A percentile compares a stretch with the other conserved stretches of the same genome.
Evolutionary conservation across 2,113 vertebrate genomes (phyloP).

Genomic region (Actenoides lindsayi): DNA sequence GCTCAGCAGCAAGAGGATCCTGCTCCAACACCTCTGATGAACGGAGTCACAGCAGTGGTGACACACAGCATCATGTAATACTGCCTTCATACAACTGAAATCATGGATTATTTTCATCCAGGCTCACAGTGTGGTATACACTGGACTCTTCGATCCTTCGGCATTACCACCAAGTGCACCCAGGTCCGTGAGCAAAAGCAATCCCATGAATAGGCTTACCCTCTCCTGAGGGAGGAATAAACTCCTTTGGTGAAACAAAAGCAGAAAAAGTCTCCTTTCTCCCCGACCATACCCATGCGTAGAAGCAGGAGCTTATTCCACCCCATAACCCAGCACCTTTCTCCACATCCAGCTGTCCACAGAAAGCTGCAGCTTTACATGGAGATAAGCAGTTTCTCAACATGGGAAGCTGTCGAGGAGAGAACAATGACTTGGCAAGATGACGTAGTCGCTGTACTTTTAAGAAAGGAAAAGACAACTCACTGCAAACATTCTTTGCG

Average conservation of each 20-base stretch:
- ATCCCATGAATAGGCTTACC: background rate
- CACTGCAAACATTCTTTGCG: background rate
- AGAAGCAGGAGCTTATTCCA: background rate
- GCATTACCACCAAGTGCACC: background rate
- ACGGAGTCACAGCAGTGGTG: background rate
- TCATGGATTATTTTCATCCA: background rate
- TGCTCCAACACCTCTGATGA: background rate
- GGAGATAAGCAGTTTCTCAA: background rate
- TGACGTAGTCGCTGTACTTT: rapidly evolving
- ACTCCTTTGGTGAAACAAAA: background rate
- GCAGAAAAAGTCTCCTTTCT: background rate
- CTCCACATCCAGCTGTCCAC: background rate
- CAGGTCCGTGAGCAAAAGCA: background rate
- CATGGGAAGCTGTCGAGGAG: background rate
- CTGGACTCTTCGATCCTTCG: background rate
- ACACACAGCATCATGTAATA: background rate
- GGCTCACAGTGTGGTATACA: background rate
- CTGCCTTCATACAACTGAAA: background rate
- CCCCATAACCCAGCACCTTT: background rate
- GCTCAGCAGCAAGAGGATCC: background rate
- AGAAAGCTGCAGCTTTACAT: background rate
- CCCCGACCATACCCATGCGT: background rate
- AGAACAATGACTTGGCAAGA: background rate
- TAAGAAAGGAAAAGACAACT: background rate
- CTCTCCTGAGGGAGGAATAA: background rate